A percentile compares a stretch with the other conserved stretches of the same genome.
Conservation (phyloP, 2,113 vertebrate species). For the Raphicerus campestris region DNA sequence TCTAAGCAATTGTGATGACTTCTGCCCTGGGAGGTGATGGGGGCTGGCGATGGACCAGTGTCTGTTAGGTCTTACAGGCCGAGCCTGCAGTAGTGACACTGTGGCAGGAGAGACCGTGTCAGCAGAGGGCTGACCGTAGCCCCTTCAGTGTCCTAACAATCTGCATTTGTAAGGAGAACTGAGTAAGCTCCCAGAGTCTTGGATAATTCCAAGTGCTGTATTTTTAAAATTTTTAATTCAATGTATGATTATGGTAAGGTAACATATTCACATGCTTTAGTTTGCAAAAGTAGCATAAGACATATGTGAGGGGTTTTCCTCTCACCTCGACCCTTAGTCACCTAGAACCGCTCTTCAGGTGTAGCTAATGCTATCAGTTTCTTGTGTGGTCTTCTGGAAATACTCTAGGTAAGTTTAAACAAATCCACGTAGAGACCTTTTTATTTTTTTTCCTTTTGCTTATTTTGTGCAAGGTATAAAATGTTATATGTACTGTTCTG, state of each 20-base stretch:
- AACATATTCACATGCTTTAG: not conserved
- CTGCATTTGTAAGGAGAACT: not conserved
- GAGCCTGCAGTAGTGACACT: not conserved
- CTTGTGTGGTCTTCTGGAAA: not conserved
- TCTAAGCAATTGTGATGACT: not conserved
- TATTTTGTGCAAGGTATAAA: not conserved
- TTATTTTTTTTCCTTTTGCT: not conserved
- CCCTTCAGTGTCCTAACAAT: not conserved
- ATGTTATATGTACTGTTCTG: not conserved
- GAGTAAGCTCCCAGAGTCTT: not conserved
- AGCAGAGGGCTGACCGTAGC: not conserved
- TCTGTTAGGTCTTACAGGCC: not conserved
- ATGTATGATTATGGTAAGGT: not conserved
- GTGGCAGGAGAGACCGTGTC: not conserved
- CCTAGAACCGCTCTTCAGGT: not conserved
- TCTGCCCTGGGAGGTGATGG: fast-evolving
- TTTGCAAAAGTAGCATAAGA: not conserved
- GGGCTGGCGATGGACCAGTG: not conserved
- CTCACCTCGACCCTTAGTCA: not conserved
- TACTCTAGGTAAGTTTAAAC: not conserved
- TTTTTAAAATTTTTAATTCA: not conserved
- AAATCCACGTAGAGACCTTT: not conserved
- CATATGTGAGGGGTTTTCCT: not conserved
- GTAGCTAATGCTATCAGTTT: not conserved
- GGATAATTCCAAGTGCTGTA: not conserved